Conservation (phyloP, 2,797 vertebrate genomes). For the Rhynchotus rufescens region DNA sequence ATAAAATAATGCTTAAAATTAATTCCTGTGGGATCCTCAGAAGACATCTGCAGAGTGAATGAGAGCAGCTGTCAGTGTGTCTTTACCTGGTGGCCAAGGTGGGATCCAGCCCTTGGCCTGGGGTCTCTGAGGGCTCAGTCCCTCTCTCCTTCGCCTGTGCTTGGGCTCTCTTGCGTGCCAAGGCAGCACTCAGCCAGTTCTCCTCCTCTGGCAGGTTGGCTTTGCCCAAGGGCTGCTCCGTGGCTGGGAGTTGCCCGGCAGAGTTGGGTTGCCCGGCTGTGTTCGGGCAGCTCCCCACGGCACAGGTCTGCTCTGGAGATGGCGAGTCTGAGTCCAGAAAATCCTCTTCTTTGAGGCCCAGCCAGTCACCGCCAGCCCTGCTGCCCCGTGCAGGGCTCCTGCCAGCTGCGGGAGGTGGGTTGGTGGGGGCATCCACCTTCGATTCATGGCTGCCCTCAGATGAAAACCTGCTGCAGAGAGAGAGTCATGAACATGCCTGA, state of each 20-base stretch:
- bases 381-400: conserved; percentile 31
- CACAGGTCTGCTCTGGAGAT: background rate
- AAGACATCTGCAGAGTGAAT: rapidly evolving
- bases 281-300: background rate
- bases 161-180: conserved; percentile 83
- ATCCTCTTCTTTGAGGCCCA: conserved; percentile 84
- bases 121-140: conserved; percentile 6
- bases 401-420: background rate
- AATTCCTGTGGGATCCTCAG: background rate
- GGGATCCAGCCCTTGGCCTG: conserved; percentile 20
- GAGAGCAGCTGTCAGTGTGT: rapidly evolving
- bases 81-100: conserved; percentile 45
- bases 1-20: background rate
- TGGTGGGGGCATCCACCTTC: conserved; percentile 78
- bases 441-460: conserved; percentile 78
- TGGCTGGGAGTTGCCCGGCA: background rate
- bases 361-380: conserved; percentile 83
- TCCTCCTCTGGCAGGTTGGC: background rate
- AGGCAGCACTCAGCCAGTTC: conserved; percentile 84
- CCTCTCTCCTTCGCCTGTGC: conserved; percentile 45
- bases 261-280: conserved; percentile 29
- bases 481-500: background rate
- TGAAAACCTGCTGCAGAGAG: conserved; percentile 83
- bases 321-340: conserved; percentile 22
- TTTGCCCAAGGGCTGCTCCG: background rate